Conservation (phyloP, 2,797 vertebrate genomes). For the Brotula barbata region DNA sequence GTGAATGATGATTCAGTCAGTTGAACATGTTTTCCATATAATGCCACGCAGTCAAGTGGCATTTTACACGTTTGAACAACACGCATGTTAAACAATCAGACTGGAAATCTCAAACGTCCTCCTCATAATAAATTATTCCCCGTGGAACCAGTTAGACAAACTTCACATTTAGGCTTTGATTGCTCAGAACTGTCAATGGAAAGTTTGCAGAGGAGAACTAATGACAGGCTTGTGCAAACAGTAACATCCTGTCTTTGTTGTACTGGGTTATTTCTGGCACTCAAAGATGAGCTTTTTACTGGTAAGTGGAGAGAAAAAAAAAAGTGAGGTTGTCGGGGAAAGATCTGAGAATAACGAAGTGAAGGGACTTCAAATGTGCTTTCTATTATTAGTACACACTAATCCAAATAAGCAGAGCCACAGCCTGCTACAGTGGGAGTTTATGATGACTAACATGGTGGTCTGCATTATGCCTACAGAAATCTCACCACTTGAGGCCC, state of each 20-base stretch:
- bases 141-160: constrained; percentile 55
- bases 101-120: constrained; percentile 31
- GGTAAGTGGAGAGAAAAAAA: constrained; percentile 50
- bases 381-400: constrained; percentile 72
- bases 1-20: no score
- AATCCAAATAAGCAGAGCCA: constrained; percentile 69
- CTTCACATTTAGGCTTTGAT: constrained; percentile 65
- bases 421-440: constrained; percentile 50
- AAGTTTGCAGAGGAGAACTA: constrained; percentile 69
- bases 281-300: constrained; percentile 65
- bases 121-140: constrained; percentile 65
- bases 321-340: constrained; percentile 68
- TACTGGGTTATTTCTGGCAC: constrained; percentile 69
- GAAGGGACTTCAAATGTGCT: constrained; percentile 66
- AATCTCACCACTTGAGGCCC: neutral
- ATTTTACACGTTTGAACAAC: no score
- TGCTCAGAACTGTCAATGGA: constrained; percentile 63
- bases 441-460: constrained; percentile 33
- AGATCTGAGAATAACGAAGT: constrained; percentile 70
- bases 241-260: constrained; percentile 72
- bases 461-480: constrained; percentile 30
- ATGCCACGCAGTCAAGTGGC: no score
- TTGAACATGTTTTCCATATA: no score
- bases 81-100: constrained; percentile 53
- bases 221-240: constrained; percentile 71